Evolutionary conservation across 2,113 vertebrate species (phyloP).

Genomic region (Petroica traversi): DNA sequence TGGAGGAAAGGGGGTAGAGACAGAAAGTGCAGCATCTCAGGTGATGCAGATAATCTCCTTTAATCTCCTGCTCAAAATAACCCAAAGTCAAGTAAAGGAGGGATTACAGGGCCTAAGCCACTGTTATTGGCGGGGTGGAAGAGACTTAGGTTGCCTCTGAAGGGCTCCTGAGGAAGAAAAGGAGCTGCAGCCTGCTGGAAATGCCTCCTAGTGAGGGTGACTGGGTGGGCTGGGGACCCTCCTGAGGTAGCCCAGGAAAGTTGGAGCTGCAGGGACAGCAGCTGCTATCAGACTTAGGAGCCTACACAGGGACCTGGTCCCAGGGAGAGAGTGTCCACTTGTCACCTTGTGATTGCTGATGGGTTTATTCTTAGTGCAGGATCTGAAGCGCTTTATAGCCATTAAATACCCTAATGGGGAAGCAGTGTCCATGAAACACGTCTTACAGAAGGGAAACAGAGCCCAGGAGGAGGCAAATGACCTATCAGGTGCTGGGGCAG

Average conservation of each 20-base stretch:
- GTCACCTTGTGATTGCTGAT: background rate
- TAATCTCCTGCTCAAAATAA: conserved; percentile 83
- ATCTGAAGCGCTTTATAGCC: background rate
- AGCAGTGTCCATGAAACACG: background rate
- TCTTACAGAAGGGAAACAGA: background rate
- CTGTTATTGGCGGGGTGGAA: conserved; percentile 16
- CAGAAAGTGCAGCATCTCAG: conserved; percentile 39
- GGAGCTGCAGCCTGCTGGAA: background rate
- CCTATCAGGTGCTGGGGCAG: background rate
- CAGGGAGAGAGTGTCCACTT: background rate
- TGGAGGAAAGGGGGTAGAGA: background rate
- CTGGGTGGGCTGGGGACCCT: background rate
- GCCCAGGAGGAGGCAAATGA: background rate
- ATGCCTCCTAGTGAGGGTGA: background rate
- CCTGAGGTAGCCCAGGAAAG: background rate
- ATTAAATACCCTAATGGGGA: conserved; percentile 12
- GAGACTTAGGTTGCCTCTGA: conserved; percentile 28
- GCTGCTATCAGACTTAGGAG: background rate
- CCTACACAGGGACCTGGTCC: background rate
- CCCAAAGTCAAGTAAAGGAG: conserved; percentile 74
- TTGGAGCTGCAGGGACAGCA: background rate
- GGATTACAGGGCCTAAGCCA: conserved; percentile 70
- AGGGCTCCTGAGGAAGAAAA: background rate
- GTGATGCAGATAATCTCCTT: conserved; percentile 67
- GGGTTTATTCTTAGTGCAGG: conserved; percentile 17